These are phyloP conservation scores for Ellobium chinense DNA, from an alignment of 2,888 invertebrate genomes.

Conservation along the genomic window DNA sequence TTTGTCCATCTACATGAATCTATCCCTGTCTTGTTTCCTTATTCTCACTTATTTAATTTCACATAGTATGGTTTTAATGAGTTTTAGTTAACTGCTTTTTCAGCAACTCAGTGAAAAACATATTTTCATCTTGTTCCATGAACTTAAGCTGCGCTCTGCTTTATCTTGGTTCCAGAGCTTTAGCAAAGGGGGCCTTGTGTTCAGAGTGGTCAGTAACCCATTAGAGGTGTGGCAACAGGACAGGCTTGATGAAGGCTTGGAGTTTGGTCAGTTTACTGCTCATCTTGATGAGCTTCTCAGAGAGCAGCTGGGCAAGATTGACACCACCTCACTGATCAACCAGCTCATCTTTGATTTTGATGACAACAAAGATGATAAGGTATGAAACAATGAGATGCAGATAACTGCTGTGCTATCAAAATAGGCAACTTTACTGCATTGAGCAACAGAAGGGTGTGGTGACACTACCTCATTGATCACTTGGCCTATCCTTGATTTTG, in stretches of 20 bases:
- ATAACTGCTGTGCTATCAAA: slow-evolving; percentile 56
- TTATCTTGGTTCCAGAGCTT: slow-evolving; percentile 39
- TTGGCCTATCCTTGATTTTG: slow-evolving; percentile 62
- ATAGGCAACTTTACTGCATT: slow-evolving; percentile 58
- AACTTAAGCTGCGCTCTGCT: background rate
- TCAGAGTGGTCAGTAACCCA: slow-evolving; percentile 27
- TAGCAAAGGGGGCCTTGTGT: slow-evolving; percentile 32
- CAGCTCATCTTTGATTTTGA: slow-evolving; percentile 65
- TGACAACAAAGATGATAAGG: slow-evolving; percentile 67
- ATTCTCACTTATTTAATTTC: too few species aligned
- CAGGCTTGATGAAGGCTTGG: slow-evolving; percentile 50
- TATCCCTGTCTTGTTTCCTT: too few species aligned
- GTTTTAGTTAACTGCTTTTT: too few species aligned
- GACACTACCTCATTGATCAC: slow-evolving; percentile 60
- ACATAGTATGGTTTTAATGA: too few species aligned
- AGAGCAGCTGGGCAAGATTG: slow-evolving; percentile 58
- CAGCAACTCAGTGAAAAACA: background rate
- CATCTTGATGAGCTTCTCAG: slow-evolving; percentile 58
- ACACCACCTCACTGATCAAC: slow-evolving; percentile 58
- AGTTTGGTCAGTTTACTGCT: slow-evolving; percentile 56
- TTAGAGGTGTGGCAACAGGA: slow-evolving; percentile 4
- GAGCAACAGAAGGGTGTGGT: too few species aligned
- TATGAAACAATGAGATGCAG: too few species aligned
- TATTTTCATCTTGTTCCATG: background rate
- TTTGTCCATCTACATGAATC: too few species aligned